Conservation (phyloP, 2,888 invertebrate genomes). For the Eurytoma adleriae region DNA sequence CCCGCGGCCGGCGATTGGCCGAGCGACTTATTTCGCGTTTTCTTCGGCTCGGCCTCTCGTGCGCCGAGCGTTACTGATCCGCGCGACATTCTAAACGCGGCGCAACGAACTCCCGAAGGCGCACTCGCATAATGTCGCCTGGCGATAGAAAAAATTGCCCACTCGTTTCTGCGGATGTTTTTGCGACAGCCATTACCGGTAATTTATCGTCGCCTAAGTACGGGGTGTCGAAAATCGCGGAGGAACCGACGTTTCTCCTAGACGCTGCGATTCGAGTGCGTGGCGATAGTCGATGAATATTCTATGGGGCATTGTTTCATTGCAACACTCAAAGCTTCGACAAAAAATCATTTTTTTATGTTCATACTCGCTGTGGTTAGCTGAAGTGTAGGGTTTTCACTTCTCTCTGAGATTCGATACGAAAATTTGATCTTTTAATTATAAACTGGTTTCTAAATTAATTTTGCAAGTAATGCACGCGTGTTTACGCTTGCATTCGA, state of each 20-base stretch:
- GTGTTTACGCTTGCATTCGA: no score
- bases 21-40: slow-evolving; percentile 28
- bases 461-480: no score
- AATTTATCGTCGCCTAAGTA: no score
- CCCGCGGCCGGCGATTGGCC: slow-evolving; percentile 28
- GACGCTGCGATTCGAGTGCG: neutral
- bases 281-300: neutral
- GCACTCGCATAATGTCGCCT: slow-evolving; percentile 16
- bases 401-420: no score
- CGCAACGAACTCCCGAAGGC: slow-evolving; percentile 30
- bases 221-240: no score
- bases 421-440: no score
- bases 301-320: neutral
- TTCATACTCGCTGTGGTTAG: neutral
- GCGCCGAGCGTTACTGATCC: neutral
- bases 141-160: neutral
- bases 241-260: no score
- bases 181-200: neutral
- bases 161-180: slow-evolving; percentile 6
- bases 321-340: neutral
- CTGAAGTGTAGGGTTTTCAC: no score
- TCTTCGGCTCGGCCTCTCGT: neutral
- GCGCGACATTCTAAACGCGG: slow-evolving; percentile 37
- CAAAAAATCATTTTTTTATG: slow-evolving; percentile 24
- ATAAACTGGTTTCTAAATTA: no score